phyloP scores from a whole-genome alignment of 2,797 vertebrate genomes.

The Syncerus caffer region DNA sequence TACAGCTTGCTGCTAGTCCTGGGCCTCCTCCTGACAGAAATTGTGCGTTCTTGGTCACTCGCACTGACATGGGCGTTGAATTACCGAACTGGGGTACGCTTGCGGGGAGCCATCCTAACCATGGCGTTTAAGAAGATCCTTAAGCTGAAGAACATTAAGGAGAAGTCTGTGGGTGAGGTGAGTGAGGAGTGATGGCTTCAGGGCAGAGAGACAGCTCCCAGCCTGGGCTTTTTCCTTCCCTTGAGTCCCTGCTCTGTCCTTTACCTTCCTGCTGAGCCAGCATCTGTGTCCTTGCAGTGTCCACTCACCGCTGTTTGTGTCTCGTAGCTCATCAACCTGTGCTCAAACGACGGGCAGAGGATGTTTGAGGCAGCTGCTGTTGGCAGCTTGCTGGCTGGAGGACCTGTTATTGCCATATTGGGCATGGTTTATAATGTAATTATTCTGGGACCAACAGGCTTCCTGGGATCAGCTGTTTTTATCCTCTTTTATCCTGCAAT shows the following conservation, averaged over 20 bases:
- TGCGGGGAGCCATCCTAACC: constrained; percentile 92
- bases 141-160: constrained; percentile 90
- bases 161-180: constrained; percentile 94
- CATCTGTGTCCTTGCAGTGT: neutral
- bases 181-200: neutral
- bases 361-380: constrained; percentile 95
- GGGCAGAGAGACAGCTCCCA: neutral
- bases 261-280: neutral
- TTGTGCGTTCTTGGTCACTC: constrained; percentile 94
- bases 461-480: constrained; percentile 94
- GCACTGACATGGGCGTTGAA: constrained; percentile 95
- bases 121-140: constrained; percentile 95
- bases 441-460: constrained; percentile 92
- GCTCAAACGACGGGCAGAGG: constrained; percentile 92
- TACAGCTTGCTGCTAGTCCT: constrained; percentile 93
- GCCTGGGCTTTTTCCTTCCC: neutral
- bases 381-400: constrained; percentile 93
- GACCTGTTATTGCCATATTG: constrained; percentile 92
- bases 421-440: constrained; percentile 92
- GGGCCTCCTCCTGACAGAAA: constrained; percentile 90
- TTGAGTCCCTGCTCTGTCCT: neutral
- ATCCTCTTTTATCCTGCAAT: constrained; percentile 96
- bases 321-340: constrained; percentile 92
- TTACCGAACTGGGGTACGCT: constrained; percentile 91
- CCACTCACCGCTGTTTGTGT: constrained; percentile 28